Conservation (phyloP, 2,113 vertebrate species). For the Crotalus helleri region DNA sequence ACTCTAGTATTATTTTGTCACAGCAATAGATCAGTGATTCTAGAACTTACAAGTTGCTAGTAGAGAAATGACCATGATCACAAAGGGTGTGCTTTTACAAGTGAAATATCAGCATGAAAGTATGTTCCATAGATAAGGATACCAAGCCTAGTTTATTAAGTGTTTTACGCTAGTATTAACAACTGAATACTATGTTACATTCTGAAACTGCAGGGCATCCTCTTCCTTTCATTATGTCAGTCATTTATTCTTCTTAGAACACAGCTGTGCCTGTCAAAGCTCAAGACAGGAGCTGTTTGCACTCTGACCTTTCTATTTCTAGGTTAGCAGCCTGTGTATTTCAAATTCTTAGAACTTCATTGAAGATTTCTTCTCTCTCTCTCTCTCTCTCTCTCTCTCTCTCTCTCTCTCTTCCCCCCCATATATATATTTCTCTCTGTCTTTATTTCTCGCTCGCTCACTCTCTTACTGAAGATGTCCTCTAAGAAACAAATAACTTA, state of each 20-base stretch:
- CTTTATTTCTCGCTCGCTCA: neutral
- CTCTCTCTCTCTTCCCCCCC: neutral
- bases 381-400: neutral
- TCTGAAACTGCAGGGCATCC: slow-evolving; percentile 17
- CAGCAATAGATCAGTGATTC: neutral
- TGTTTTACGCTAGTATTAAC: neutral
- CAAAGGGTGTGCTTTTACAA: neutral
- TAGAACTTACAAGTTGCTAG: neutral
- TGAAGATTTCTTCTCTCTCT: neutral
- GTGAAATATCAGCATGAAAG: neutral
- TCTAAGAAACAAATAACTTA: slow-evolving; percentile 2
- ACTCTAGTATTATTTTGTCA: neutral
- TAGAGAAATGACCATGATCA: neutral
- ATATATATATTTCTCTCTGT: neutral
- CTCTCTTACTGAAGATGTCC: neutral
- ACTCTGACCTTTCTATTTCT: slow-evolving; percentile 29
- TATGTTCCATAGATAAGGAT: neutral
- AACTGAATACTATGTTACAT: neutral
- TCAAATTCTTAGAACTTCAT: neutral
- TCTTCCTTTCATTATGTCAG: slow-evolving; percentile 42
- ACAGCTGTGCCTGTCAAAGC: slow-evolving; percentile 30
- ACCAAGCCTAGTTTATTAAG: neutral
- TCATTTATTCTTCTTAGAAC: slow-evolving; percentile 43
- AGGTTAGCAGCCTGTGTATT: neutral
- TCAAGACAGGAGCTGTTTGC: neutral